Percentiles rank a stretch among this genome's conserved stretches.
Evolutionary conservation across 2,113 vertebrate species (phyloP).

Genomic region (Holacanthus passer): DNA sequence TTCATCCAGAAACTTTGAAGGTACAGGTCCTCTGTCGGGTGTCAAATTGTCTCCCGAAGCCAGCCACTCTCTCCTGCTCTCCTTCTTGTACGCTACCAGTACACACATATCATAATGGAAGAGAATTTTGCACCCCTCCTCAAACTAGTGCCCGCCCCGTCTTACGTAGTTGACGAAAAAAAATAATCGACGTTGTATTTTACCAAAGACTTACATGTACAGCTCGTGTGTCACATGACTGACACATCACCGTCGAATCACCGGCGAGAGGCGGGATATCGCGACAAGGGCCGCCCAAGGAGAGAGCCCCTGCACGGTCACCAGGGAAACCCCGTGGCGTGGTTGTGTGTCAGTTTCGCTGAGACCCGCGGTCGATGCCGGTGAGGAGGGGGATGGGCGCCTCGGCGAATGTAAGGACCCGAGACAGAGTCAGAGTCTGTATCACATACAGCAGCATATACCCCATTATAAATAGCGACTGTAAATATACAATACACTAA

Average conservation of each 20-base stretch:
- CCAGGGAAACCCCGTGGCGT: conserved; percentile 92
- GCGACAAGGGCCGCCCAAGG: conserved; percentile 67
- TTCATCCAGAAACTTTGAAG: conserved; percentile 63
- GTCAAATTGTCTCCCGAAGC: conserved; percentile 63
- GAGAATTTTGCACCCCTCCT: conserved; percentile 63
- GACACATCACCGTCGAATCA: conserved; percentile 79
- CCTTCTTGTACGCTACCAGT: conserved; percentile 54
- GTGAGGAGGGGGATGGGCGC: conserved; percentile 93
- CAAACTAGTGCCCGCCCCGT: conserved; percentile 66
- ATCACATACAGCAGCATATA: conserved; percentile 85
- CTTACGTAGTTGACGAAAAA: conserved; percentile 40
- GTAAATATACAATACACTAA: conserved; percentile 81
- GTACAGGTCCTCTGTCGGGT: conserved; percentile 67
- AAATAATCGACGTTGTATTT: conserved; percentile 40
- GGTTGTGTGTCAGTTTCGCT: conserved; percentile 93
- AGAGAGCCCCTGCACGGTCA: conserved; percentile 89
- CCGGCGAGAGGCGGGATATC: conserved; percentile 63
- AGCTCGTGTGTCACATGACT: conserved; percentile 19
- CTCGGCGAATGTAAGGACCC: conserved; percentile 83
- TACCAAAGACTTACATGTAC: conserved; percentile 57
- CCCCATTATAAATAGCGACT: conserved; percentile 84
- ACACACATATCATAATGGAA: conserved; percentile 50
- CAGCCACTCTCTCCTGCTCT: conserved; percentile 52
- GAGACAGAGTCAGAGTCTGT: conserved; percentile 86
- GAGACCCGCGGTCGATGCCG: conserved; percentile 89